phyloP scores from a whole-genome alignment of 1,140 invertebrate genomes.

The Drosophila equinoxialis region DNA sequence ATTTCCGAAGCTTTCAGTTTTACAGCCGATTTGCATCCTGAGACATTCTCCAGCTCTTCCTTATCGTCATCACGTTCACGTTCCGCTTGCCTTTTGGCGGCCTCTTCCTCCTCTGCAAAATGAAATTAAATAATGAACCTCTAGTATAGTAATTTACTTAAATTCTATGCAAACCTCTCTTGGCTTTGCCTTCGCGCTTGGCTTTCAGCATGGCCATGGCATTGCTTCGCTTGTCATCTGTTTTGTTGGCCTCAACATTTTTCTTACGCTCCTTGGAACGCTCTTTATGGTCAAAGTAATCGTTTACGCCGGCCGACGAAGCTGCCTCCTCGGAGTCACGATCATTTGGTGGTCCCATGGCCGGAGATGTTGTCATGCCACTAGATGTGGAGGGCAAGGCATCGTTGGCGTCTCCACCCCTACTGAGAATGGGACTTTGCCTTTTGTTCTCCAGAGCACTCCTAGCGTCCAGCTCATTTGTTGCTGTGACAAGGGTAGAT shows the following conservation, averaged over 20 bases:
- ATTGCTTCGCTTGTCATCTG: conserved; percentile 93
- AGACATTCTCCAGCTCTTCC: conserved; percentile 85
- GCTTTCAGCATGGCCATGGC: conserved; percentile 96
- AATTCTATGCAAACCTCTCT: conserved; percentile 80
- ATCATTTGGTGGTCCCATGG: conserved; percentile 30
- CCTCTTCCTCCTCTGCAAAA: conserved; percentile 83
- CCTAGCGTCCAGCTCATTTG: conserved; percentile 40
- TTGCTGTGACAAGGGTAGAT: conserved; percentile 20
- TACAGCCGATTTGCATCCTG: conserved; percentile 82
- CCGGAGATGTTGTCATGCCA: neutral
- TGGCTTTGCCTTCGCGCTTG: conserved; percentile 89
- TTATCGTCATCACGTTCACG: conserved; percentile 87
- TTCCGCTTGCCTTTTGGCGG: conserved; percentile 83
- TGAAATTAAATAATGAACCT: neutral
- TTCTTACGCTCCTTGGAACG: conserved; percentile 92
- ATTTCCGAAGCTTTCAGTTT: conserved; percentile 96
- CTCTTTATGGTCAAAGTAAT: conserved; percentile 83
- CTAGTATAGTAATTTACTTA: neutral
- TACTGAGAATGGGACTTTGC: conserved; percentile 27
- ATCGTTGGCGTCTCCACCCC: conserved; percentile 21
- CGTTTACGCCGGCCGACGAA: conserved; percentile 40
- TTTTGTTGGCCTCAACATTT: conserved; percentile 93
- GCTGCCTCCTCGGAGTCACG: conserved; percentile 38
- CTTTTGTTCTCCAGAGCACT: conserved; percentile 36
- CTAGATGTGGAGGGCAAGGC: conserved; percentile 48